Evolutionary conservation across 1,140 invertebrate genomes (phyloP), one percentile per base, ranked within the genome.

Genomic region (Drosophila truncata): DNA sequence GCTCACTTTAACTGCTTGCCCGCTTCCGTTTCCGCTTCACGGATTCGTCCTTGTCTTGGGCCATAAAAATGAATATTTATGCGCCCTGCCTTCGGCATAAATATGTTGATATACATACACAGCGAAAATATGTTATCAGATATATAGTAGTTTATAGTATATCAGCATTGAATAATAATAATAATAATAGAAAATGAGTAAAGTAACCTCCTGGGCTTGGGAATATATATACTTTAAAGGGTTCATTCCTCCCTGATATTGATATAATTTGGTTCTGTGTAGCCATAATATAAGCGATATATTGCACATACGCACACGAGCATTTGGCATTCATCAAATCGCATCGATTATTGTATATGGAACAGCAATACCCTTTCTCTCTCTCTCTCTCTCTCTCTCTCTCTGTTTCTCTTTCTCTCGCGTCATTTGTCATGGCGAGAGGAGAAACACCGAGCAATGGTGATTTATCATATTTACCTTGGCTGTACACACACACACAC

Each of bases 21-120:
- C 71, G 78, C 31, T 61, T 41, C 63, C 74, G 42, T 57, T 78
- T 78, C 55, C 74, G 46, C 57, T 14, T 13, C 16, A 44, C 23
- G 31, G 50, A 58, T 55, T 65, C 55, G 60, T 55, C 78, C 82
- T 78, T 84, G 78, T 82, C 78, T 85, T 82, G 59, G 67, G 74
- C 61, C 75, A 91, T 90, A 90, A 90, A 90, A 90, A 85, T 90
- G 71, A 80, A 90, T 90, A 91, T 90, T 90, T 85, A 90, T 90
- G 81, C 70, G 70, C 75, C 71, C 71, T 84, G 71, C 62, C 70
- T 81, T 50, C 70, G 80, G 72, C 81, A 79, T 81, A 78, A 84
- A 79, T 86, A 87, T 76, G 74, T 71, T 81, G 78, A 81, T 78
- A 85, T 63, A 37, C 25, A 37, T 72, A 61, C 52, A 62, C 76